Conservation (phyloP, 2,113 vertebrate species). For the Chaetura pelagica region DNA sequence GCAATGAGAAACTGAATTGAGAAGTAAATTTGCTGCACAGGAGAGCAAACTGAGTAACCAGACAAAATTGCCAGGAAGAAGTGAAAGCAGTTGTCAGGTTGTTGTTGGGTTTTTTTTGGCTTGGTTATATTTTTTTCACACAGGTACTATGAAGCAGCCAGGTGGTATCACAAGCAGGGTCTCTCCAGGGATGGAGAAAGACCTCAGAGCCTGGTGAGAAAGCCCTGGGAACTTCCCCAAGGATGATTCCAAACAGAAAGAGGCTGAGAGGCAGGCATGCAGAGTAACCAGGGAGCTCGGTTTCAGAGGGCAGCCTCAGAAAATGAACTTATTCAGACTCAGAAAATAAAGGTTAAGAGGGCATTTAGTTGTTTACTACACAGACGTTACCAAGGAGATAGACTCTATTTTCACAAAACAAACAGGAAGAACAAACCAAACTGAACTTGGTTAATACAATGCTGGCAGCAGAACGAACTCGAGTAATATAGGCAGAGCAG, state of each 20-base stretch:
- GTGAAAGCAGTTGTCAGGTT: not conserved
- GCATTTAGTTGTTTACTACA: not conserved
- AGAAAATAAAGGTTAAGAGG: not conserved
- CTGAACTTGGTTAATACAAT: not conserved
- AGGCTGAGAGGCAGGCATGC: not conserved
- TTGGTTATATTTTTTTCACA: not conserved
- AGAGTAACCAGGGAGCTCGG: not conserved
- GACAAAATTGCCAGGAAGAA: not conserved
- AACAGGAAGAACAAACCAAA: not conserved
- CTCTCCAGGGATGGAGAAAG: not conserved
- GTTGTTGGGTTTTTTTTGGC: too few relatives aligned
- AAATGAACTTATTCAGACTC: not conserved
- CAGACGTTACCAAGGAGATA: not conserved
- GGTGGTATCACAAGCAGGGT: not conserved
- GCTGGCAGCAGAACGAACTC: not conserved
- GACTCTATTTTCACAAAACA: not conserved
- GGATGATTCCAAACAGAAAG: not conserved
- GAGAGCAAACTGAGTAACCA: not conserved
- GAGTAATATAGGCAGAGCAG: not conserved
- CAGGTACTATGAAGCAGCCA: not conserved
- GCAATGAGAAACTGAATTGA: not conserved
- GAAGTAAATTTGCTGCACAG: not conserved
- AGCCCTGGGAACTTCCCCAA: not conserved
- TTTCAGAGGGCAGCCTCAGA: not conserved
- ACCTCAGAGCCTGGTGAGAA: not conserved